A percentile compares a stretch with the other conserved stretches of the same genome.
These are phyloP conservation scores for Lasaia peninsularis DNA, from an alignment of 1,140 invertebrate genomes.

Conservation along the genomic window DNA sequence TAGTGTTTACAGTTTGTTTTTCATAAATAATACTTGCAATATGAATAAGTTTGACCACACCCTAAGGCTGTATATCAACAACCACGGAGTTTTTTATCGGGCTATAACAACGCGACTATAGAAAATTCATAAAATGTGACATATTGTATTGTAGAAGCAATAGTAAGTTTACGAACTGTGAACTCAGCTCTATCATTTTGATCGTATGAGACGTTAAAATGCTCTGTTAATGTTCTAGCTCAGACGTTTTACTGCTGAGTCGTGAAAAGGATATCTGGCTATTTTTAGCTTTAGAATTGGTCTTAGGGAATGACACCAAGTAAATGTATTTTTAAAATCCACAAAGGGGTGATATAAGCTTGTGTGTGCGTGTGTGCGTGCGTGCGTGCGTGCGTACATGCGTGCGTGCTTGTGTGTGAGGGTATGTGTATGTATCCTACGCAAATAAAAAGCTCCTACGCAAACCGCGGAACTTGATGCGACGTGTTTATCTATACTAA, in stretches of 20 bases:
- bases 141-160: slow-evolving; percentile 3
- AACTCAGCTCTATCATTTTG: slow-evolving; percentile 1
- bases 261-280: not conserved
- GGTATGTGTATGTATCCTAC: too few relatives aligned
- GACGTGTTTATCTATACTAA: too few relatives aligned
- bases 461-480: too few relatives aligned
- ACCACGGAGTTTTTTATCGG: not conserved
- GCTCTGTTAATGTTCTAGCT: not conserved
- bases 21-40: too few relatives aligned
- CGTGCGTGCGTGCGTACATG: too few relatives aligned
- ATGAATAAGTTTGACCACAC: too few relatives aligned
- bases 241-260: not conserved
- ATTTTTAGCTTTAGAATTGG: not conserved
- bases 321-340: not conserved
- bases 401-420: too few relatives aligned
- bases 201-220: slow-evolving; percentile 3
- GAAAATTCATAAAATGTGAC: not conserved
- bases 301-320: not conserved
- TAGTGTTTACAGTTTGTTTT: too few relatives aligned
- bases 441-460: too few relatives aligned
- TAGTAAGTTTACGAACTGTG: not conserved
- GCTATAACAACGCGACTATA: slow-evolving; percentile 1
- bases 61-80: too few relatives aligned
- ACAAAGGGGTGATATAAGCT: too few relatives aligned
- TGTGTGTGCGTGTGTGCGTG: too few relatives aligned